A percentile compares a stretch with the other conserved stretches of the same genome.
These are phyloP conservation scores for Eueides isabella DNA, from an alignment of 1,140 invertebrate species.

Conservation along the genomic window DNA sequence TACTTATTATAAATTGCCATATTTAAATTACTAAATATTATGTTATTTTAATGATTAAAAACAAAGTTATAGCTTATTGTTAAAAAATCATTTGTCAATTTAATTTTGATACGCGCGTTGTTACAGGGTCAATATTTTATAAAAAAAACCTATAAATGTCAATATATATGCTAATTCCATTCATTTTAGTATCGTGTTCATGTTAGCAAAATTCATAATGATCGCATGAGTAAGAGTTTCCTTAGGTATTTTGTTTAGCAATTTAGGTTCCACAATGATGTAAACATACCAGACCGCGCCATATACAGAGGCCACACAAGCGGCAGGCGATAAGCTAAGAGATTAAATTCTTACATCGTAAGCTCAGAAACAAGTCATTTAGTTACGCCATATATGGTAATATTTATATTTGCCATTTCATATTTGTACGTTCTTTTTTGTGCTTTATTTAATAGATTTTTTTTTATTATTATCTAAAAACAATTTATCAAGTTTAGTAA, in stretches of 20 bases:
- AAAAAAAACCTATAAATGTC: background rate
- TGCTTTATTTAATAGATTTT: slow-evolving; percentile 19
- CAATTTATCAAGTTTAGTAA: no score
- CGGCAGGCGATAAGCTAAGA: slow-evolving; percentile 33
- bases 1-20: background rate
- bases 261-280: slow-evolving; percentile 41
- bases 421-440: slow-evolving; percentile 22
- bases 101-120: no score
- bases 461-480: background rate
- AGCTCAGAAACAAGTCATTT: slow-evolving; percentile 40
- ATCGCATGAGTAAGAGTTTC: slow-evolving; percentile 37
- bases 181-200: slow-evolving; percentile 23
- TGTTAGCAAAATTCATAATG: slow-evolving; percentile 37
- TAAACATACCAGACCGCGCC: slow-evolving; percentile 37
- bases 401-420: slow-evolving; percentile 37
- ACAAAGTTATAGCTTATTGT: background rate
- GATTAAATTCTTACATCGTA: slow-evolving; percentile 43
- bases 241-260: slow-evolving; percentile 36
- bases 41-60: background rate
- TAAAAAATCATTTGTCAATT: no score
- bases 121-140: no score
- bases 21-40: background rate
- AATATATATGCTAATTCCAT: background rate
- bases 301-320: slow-evolving; percentile 41
- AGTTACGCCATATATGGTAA: slow-evolving; percentile 37